Evolutionary conservation across 2,113 vertebrate species (phyloP), one percentile per base, ranked within the genome.

Genomic region (Guaruba guarouba): DNA sequence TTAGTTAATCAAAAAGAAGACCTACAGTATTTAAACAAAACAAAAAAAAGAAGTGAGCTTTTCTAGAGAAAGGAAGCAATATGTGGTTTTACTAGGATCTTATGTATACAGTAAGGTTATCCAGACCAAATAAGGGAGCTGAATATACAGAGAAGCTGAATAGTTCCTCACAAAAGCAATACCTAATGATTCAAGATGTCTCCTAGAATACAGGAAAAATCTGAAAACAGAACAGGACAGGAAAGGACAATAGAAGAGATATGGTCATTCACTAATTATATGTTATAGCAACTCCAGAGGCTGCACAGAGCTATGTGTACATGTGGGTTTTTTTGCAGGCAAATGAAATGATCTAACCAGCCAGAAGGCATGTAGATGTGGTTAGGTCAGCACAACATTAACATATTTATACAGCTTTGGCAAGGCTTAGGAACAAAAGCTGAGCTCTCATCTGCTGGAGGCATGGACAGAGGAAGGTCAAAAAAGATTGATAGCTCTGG

Each of bases 401-500:
- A 52, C 48, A 48, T 73, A 87, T 73, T 82, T 92, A n/a, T 61
- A 62, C 23, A 66, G 44, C 29, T 94, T 92, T 88, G 71, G 48
- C 84, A 86, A 80, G 41, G 59, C 46, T 77, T 88, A 64, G 59
- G 63, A 94, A 41, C 49, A 92, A 92, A 95, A 90, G n/a, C 11
- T 2, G 3, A 80, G 69, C 31, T 90, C 63, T 83, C 0, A 0
- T 71, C 87, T 86, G 18, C 63, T 88, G 88, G 37, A 33, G 88
- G 28, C 37, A 24, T n/a, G 55, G 84, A 75, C 71, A 86, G 39
- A 82, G 29, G 10, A 51, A 88, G 46, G 43, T 70, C n/a, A 70
- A 49, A 86, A 92, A 84, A 84, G 80, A 91, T 39, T 88, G 80
- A 88, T 84, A 92, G 19, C 76, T 81, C 49, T 48, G 51, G 78